Evolutionary conservation across 2,797 vertebrate genomes (phyloP).

Genomic region (Gallinago solitaria): DNA sequence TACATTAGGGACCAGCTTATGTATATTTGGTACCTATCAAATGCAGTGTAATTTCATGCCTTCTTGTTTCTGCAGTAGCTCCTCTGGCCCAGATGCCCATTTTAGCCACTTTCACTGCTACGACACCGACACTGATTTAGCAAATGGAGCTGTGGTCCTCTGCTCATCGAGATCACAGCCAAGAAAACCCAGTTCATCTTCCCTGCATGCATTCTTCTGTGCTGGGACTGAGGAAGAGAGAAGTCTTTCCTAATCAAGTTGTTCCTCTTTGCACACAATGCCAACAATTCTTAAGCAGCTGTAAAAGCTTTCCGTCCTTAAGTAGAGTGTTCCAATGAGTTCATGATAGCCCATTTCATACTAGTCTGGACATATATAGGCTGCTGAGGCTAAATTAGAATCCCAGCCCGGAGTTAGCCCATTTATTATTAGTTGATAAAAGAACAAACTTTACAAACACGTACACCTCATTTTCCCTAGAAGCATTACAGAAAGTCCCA

Average conservation of each 20-base stretch:
- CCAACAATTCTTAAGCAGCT: background rate
- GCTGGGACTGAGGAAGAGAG: background rate
- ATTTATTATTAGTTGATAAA: background rate
- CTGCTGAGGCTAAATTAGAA: background rate
- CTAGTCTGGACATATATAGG: background rate
- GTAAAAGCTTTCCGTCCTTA: background rate
- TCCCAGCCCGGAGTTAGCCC: background rate
- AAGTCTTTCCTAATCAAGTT: too few relatives aligned
- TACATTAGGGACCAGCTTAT: background rate
- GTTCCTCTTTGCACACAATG: background rate
- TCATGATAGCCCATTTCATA: background rate
- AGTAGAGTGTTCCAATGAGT: background rate
- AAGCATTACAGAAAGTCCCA: too few relatives aligned
- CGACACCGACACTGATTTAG: rapidly evolving
- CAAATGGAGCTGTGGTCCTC: background rate
- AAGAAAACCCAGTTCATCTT: background rate
- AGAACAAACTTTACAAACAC: rapidly evolving
- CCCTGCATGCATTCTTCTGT: background rate
- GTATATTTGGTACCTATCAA: rapidly evolving
- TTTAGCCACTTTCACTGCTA: background rate
- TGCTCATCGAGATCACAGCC: background rate
- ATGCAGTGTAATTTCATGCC: background rate
- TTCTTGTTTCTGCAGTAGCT: background rate
- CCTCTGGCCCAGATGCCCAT: rapidly evolving
- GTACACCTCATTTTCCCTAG: background rate